Percentiles rank a stretch among this genome's conserved stretches.
Conservation (phyloP, 2,797 vertebrate genomes). For the Channallabes apus region DNA sequence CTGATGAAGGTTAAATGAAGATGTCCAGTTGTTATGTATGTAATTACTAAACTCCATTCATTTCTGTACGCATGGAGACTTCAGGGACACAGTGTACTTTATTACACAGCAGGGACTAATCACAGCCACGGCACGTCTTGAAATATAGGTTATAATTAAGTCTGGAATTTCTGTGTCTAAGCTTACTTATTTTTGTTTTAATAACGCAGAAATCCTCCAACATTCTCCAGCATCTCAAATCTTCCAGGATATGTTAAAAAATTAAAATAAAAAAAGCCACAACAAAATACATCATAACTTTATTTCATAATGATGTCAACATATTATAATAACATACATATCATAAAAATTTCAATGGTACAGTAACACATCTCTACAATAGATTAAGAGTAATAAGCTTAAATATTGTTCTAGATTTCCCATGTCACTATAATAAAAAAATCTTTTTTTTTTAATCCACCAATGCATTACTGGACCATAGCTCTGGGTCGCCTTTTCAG, state of each 20-base stretch:
- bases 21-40: too few relatives aligned
- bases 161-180: neutral
- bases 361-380: neutral
- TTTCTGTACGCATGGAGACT: too few relatives aligned
- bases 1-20: too few relatives aligned
- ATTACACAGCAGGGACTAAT: slow-evolving; percentile 1
- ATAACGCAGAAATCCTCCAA: neutral
- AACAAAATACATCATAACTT: too few relatives aligned
- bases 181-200: neutral
- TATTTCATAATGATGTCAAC: too few relatives aligned
- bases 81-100: neutral
- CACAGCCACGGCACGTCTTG: neutral
- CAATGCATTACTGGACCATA: neutral
- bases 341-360: neutral
- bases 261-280: too few relatives aligned
- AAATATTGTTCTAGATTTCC: neutral
- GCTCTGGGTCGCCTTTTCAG: neutral
- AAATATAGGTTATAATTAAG: neutral
- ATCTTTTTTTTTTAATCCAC: too few relatives aligned
- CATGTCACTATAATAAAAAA: neutral
- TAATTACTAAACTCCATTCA: too few relatives aligned
- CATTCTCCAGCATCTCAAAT: neutral
- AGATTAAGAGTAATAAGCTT: neutral
- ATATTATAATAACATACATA: too few relatives aligned
- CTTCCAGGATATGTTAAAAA: too few relatives aligned